Base-by-base conservation (phyloP, 2,797 vertebrate species). In the Anguilla anguilla region DNA sequence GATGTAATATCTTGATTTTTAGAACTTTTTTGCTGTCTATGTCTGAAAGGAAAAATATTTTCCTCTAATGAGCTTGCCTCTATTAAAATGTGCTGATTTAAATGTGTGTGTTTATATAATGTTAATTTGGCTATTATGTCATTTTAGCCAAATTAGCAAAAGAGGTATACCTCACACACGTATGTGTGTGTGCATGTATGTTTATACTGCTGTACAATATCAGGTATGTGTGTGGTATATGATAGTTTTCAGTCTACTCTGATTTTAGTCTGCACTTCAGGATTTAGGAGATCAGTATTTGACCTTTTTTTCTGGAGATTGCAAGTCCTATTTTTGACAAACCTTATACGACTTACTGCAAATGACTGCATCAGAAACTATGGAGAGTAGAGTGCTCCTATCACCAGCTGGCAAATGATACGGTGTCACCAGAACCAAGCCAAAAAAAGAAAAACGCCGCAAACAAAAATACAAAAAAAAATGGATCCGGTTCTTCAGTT, bases 291-390 rank as follows among this genome's bases (percentile, higher is more conserved):
- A 87, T 89, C 35, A n/a, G 22, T 1, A 9, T 82, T 82, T 77
- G 25, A 59, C 35, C 39, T 83, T 55, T 86, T 72, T 74, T 82
- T 79, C 59, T 81, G 43, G 43, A 55, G 88, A 85, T 88, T 87
- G 87, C 84, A 86, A 88, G 4, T 46, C 85, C 59, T 84, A 90
- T 89, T 91, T 91, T 89, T 90, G 87, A 86, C 51, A 25, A 74
- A 43, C 22, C 49, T n/a, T 85, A 87, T 84, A 88, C 61, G 79
- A 90, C 87, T 88, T 82, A 88, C 86, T 87, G 88, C 69, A 86
- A 89, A 85, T 53, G 84, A 85, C 46, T 67, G 72, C 72, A 43
- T 46, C 43, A 39, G 28, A 72, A 85, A 87, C 85, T 81, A 83
- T 84, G 77, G 84, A 89, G 83, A 86, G 83, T 83, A 49, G 19